Evolutionary conservation across 2,888 invertebrate species (phyloP), one percentile per base, ranked within the genome.

Genomic region (Andrena minutula): DNA sequence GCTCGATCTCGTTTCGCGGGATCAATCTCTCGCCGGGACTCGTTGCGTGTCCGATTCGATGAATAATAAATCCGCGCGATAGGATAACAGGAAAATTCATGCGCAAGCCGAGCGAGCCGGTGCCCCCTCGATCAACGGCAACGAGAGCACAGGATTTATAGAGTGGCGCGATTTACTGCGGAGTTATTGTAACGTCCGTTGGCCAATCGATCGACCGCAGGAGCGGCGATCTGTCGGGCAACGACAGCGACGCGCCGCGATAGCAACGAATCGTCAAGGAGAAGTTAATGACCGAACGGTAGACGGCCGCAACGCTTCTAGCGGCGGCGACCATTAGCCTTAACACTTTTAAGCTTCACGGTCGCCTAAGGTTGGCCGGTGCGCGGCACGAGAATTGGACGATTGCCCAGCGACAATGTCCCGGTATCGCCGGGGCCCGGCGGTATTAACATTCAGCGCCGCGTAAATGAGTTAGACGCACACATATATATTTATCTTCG

Each of bases 291-390:
- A 79, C 75, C 78, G 69, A 74, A 66, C 49, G 41, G 41, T 69
- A 75, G 66, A 30, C 47, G 41, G 0, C n/a, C 64, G 74, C 75
- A 84, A 74, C 77, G 73, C 47, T 80, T 80, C 66, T 60, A 75
- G 64, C 23, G 20, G 47, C 51, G 49, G 75, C 64, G 70, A 78
- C 58, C 75, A 85, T 87, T 87, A 85, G 83, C 81, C 73, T 87
- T 85, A 83, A 84, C 79, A 87, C 83, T 83, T 87, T 81, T 79
- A 75, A 87, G 77, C 82, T 77, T 73, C 79, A 85, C 78, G 83
- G 78, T 85, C 84, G 77, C 53, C 35, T 49, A 30, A 41, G 41
- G 41, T 41, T 41, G n/a, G 79, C 61, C 61, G 63, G 61, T 72
- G 47, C 60, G 60, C 30, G 75, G 56, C 81, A 65, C 64, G 78